phyloP scores from a whole-genome alignment of 2,888 invertebrate genomes.

The Diaprepes abbreviatus region DNA sequence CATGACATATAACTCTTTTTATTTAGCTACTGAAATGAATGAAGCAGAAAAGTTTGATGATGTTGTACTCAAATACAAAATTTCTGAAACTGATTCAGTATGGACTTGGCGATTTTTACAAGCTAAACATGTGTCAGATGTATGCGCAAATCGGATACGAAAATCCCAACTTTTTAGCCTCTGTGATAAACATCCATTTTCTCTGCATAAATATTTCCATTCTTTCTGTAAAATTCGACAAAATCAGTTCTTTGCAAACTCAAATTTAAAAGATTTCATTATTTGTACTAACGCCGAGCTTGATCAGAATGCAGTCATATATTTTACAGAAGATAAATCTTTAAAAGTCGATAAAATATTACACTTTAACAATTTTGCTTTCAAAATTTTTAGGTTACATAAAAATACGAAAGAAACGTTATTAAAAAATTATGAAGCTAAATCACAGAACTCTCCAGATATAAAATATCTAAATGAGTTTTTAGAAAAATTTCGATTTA shows the following conservation, averaged over 20 bases:
- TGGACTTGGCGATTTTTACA: constrained; percentile 34
- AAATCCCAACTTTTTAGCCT: constrained; percentile 2
- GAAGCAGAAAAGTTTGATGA: constrained; percentile 44
- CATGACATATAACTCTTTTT: background rate
- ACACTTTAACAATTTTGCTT: background rate
- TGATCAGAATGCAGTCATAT: background rate
- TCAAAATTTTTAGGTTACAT: background rate
- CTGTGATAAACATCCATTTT: background rate
- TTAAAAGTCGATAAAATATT: constrained; percentile 1
- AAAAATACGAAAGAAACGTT: background rate
- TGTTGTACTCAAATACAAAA: constrained; percentile 30
- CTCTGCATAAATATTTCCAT: constrained; percentile 31
- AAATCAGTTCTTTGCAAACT: constrained; percentile 16
- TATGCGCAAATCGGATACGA: constrained; percentile 13
- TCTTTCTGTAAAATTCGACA: constrained; percentile 33
- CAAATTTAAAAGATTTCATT: constrained; percentile 32
- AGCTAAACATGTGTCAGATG: constrained; percentile 37
- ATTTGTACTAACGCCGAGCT: constrained; percentile 39
- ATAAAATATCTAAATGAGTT: constrained; percentile 18
- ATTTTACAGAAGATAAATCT: background rate
- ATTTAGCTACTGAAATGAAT: constrained; percentile 33
- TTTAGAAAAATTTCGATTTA: constrained; percentile 21
- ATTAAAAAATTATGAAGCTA: background rate
- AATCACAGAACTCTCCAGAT: background rate
- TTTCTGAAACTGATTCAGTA: background rate